Evolutionary conservation across 2,888 invertebrate species (phyloP).

Genomic region (Linyphia triangularis): DNA sequence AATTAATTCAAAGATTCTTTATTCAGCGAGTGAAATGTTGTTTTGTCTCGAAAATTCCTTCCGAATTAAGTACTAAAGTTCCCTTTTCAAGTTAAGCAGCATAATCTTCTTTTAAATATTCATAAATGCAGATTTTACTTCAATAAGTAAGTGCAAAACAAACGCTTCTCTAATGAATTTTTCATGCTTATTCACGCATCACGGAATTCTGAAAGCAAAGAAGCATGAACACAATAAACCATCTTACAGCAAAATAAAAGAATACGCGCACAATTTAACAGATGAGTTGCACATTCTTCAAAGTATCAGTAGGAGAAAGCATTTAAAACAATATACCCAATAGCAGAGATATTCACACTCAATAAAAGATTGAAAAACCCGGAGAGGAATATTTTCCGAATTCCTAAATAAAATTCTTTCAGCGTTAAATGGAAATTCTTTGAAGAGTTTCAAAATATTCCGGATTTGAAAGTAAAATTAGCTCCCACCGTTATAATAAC

Average conservation of each 20-base stretch:
- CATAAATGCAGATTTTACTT: background rate
- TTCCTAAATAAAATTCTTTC: background rate
- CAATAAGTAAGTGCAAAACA: background rate
- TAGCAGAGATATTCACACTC: slow-evolving; percentile 1
- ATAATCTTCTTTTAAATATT: background rate
- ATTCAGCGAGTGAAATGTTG: too few species aligned
- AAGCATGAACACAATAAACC: background rate
- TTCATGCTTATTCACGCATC: slow-evolving; percentile 3
- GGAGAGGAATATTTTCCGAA: background rate
- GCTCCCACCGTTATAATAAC: too few species aligned
- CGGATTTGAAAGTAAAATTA: background rate
- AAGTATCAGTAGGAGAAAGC: background rate
- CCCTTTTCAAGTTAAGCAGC: background rate
- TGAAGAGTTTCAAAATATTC: background rate
- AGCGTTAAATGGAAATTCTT: background rate
- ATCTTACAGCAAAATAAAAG: background rate
- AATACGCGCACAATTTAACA: background rate
- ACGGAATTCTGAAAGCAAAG: background rate
- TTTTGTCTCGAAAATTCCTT: too few species aligned
- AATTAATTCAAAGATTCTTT: too few species aligned
- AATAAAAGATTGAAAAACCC: background rate
- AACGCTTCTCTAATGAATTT: background rate
- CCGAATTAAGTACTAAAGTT: background rate
- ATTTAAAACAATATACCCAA: background rate
- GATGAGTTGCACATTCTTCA: background rate